Evolutionary conservation across 2,113 vertebrate genomes (phyloP).

Genomic region (Sciurus niger): DNA sequence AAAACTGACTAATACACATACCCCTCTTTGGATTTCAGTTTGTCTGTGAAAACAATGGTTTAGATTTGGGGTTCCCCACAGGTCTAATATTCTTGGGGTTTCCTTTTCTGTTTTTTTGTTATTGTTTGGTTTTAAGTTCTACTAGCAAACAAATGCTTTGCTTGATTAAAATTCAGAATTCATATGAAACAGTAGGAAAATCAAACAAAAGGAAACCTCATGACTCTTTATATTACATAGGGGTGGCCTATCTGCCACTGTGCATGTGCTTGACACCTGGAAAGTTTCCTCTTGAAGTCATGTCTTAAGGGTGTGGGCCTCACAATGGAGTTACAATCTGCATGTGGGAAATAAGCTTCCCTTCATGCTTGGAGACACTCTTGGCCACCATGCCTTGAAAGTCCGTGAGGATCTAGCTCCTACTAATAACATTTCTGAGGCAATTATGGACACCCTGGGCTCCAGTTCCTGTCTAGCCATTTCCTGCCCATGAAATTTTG

Average conservation of each 20-base stretch:
- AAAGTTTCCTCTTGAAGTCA: not conserved
- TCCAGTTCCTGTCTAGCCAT: not conserved
- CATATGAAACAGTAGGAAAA: not conserved
- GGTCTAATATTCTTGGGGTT: not conserved
- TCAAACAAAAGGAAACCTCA: not conserved
- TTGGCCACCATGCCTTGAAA: not conserved
- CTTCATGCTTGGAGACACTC: not conserved
- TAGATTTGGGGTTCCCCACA: not conserved
- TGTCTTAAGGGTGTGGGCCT: not conserved
- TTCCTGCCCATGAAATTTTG: not conserved
- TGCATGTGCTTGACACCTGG: not conserved
- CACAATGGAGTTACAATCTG: not conserved
- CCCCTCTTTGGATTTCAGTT: too few species aligned
- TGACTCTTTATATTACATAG: not conserved
- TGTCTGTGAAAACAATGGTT: not conserved
- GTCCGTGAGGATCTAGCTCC: not conserved
- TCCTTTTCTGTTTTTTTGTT: not conserved
- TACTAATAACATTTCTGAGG: not conserved
- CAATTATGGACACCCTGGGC: rapidly evolving
- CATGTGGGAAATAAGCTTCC: not conserved
- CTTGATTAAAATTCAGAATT: not conserved
- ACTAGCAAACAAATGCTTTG: not conserved
- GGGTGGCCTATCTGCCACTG: not conserved
- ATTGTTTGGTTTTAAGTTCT: not conserved
- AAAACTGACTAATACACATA: not conserved